These are phyloP conservation scores for Symphodus melops DNA, from an alignment of 2,113 vertebrate genomes.

Conservation along the genomic window DNA sequence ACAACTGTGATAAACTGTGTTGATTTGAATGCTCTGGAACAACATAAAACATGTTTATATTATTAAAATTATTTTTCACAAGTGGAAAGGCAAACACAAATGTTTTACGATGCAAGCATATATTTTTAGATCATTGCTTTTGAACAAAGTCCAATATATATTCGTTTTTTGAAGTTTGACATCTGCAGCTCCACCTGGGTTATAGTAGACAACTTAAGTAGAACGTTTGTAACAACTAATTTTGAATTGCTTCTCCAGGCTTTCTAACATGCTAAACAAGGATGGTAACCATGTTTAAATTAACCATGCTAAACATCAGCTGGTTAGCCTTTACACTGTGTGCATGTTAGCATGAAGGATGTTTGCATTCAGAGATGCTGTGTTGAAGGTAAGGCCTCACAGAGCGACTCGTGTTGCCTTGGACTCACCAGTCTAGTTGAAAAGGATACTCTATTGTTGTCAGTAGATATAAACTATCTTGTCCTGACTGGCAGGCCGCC, in stretches of 20 bases:
- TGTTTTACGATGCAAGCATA: too few species aligned
- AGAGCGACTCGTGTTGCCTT: not conserved
- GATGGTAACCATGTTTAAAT: too few species aligned
- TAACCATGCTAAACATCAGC: not conserved
- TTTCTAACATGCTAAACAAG: too few species aligned
- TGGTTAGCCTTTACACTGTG: not conserved
- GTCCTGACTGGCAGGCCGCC: not conserved
- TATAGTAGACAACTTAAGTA: too few species aligned
- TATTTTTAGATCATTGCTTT: too few species aligned
- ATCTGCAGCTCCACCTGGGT: too few species aligned
- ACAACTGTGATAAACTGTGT: too few species aligned
- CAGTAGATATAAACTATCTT: not conserved
- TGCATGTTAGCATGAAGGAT: not conserved
- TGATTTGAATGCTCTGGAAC: not conserved
- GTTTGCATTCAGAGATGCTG: not conserved
- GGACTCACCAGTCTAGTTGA: not conserved
- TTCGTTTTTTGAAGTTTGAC: too few species aligned
- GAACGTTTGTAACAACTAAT: too few species aligned
- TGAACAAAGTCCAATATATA: too few species aligned
- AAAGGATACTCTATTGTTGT: not conserved
- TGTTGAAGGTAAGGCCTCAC: not conserved
- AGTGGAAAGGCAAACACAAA: not conserved
- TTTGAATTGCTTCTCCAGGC: too few species aligned
- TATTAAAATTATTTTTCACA: not conserved
- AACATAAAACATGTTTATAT: not conserved